Evolutionary conservation across 1,140 invertebrate genomes (phyloP).

Genomic region (Coboldia fuscipes): DNA sequence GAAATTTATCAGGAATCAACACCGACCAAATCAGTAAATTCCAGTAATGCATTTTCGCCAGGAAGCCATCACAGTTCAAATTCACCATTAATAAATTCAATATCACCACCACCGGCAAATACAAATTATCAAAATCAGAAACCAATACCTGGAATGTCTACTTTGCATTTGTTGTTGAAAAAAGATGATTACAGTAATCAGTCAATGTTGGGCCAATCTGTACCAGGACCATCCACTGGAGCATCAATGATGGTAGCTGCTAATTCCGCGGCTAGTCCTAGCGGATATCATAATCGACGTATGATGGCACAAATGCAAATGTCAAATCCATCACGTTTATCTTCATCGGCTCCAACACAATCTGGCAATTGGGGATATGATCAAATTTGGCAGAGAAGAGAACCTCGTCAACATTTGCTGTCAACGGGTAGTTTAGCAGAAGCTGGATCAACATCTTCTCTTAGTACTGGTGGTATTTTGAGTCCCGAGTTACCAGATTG

Average conservation of each 20-base stretch:
- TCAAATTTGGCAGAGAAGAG: constrained; percentile 61
- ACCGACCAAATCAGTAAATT: constrained; percentile 14
- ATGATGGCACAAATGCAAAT: constrained; percentile 22
- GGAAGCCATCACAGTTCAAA: constrained; percentile 23
- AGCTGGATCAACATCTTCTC: constrained; percentile 66
- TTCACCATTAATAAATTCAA: constrained; percentile 12
- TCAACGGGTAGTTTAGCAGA: constrained; percentile 69
- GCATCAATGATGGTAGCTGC: constrained; percentile 3
- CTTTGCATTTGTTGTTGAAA: constrained; percentile 41
- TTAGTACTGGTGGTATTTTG: constrained; percentile 59
- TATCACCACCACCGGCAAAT: constrained; percentile 20
- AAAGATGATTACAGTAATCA: constrained; percentile 30
- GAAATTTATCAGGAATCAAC: constrained; percentile 23
- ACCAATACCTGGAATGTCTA: constrained; percentile 23
- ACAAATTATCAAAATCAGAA: constrained; percentile 29
- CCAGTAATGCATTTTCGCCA: constrained; percentile 22
- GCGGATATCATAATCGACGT: constrained; percentile 13
- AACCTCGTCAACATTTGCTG: constrained; percentile 65
- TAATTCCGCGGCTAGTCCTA: constrained; percentile 12
- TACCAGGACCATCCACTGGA: constrained; percentile 21
- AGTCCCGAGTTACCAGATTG: constrained; percentile 62
- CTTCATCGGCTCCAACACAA: constrained; percentile 55
- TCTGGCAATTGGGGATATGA: constrained; percentile 40
- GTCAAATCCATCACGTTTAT: constrained; percentile 39
- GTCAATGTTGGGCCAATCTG: constrained; percentile 30